phyloP scores from a whole-genome alignment of 2,113 vertebrate species.

The Phalacrocorax brasilianus region DNA sequence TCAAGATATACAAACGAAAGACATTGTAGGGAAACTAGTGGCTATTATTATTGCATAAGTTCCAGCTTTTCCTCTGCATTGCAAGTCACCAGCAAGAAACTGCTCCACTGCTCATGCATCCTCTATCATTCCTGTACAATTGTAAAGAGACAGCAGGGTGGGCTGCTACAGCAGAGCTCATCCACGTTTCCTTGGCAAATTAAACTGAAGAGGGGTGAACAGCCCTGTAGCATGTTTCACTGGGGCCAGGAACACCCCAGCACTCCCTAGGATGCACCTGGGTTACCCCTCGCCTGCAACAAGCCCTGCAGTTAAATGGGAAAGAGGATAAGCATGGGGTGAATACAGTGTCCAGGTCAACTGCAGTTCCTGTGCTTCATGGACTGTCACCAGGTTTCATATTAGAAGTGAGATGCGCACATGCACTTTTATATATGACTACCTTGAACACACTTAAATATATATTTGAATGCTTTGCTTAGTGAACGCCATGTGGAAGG shows the following conservation, averaged over 20 bases:
- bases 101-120: background rate
- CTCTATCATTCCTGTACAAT: background rate
- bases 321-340: background rate
- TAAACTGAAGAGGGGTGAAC: background rate
- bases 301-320: background rate
- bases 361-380: background rate
- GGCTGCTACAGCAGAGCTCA: background rate
- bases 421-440: background rate
- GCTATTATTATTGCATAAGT: background rate
- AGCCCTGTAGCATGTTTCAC: background rate
- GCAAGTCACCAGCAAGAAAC: background rate
- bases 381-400: fast-evolving
- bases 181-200: background rate
- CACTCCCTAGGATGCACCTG: no score
- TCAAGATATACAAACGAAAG: background rate
- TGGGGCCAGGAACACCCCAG: background rate
- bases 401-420: background rate
- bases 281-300: background rate
- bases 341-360: background rate
- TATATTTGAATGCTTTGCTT: background rate
- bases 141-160: background rate
- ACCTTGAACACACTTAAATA: background rate
- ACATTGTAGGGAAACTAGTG: background rate
- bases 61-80: background rate
- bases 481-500: background rate